Conservation (phyloP, 2,797 vertebrate genomes). For the Sus cebifrons region DNA sequence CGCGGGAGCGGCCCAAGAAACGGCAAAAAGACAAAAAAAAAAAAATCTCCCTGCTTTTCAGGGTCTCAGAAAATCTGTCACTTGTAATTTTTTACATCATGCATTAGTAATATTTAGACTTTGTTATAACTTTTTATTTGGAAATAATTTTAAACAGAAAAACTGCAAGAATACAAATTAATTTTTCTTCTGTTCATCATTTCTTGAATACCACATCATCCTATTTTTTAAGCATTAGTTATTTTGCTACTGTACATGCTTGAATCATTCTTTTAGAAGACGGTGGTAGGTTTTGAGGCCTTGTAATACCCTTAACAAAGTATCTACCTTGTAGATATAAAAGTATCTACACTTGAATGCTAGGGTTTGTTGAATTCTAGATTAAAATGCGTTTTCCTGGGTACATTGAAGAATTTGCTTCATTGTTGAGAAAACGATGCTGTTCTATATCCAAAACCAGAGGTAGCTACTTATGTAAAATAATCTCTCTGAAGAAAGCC, state of each 20-base stretch:
- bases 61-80: neutral
- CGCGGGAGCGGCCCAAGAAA: too few relatives aligned
- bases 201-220: neutral
- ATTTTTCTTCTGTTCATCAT: neutral
- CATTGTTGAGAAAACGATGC: neutral
- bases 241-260: neutral
- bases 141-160: conserved; percentile 35
- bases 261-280: conserved; percentile 19
- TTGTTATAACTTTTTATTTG: conserved; percentile 32
- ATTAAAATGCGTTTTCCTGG: conserved; percentile 42
- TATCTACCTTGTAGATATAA: neutral
- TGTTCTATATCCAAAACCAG: neutral
- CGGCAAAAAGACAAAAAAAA: too few relatives aligned
- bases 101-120: neutral
- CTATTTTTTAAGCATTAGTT: neutral
- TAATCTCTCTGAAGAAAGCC: neutral
- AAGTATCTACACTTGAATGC: neutral
- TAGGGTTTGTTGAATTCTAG: conserved; percentile 40
- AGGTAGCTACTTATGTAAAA: conserved; percentile 20
- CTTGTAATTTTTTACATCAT: neutral
- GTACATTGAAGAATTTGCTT: neutral
- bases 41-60: conserved; percentile 24
- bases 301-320: neutral
- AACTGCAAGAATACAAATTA: neutral
- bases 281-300: neutral